phyloP scores from a whole-genome alignment of 2,888 invertebrate species.

The Parascotia fuliginaria region DNA sequence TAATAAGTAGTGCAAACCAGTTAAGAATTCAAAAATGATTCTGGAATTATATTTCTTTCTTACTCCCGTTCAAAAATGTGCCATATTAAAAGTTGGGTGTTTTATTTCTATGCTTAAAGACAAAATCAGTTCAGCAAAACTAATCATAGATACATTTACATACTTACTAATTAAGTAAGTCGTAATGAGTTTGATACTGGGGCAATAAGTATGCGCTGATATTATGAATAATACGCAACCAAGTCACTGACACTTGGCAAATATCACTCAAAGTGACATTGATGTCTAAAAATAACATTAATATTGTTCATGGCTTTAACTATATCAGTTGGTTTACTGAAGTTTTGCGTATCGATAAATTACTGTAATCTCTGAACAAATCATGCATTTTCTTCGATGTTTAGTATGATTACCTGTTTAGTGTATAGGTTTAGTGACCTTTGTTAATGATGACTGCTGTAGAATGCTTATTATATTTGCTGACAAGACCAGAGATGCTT shows the following conservation, averaged over 20 bases:
- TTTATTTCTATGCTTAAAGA: neutral
- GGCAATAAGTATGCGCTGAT: conserved; percentile 14
- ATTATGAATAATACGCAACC: conserved; percentile 43
- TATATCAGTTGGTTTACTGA: conserved; percentile 23
- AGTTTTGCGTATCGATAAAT: conserved; percentile 30
- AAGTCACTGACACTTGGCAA: conserved; percentile 70
- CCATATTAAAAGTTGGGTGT: neutral
- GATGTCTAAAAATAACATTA: conserved; percentile 61
- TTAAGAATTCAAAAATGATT: neutral
- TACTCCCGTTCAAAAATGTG: neutral
- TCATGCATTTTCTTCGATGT: too few species aligned
- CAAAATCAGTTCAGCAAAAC: too few species aligned
- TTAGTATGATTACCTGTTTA: conserved; percentile 20
- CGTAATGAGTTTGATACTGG: neutral
- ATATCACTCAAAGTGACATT: conserved; percentile 66
- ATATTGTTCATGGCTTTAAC: conserved; percentile 41
- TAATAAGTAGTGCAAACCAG: neutral
- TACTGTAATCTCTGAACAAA: conserved; percentile 39
- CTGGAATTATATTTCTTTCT: neutral
- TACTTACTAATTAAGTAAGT: neutral
- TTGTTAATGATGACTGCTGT: conserved; percentile 7
- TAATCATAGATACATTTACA: neutral
- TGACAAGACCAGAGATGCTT: conserved; percentile 12
- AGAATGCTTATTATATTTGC: neutral
- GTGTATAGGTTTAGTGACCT: conserved; percentile 32